Percentiles rank a stretch among this genome's conserved stretches.
These are phyloP conservation scores for Drosophila yooni DNA, from an alignment of 2,888 invertebrate genomes.

Conservation along the genomic window DNA sequence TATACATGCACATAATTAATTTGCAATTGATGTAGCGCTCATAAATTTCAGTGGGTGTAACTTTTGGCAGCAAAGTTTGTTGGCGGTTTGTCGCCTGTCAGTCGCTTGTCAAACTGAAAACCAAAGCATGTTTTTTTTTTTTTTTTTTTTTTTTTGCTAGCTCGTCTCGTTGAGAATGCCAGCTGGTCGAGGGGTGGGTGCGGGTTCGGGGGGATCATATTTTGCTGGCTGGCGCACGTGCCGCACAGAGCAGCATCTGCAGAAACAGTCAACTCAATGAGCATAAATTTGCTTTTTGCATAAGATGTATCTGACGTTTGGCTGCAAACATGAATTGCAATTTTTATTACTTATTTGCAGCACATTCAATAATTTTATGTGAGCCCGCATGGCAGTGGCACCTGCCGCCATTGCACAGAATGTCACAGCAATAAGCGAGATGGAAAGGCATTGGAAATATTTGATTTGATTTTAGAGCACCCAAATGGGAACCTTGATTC, in stretches of 20 bases:
- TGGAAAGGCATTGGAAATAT: slow-evolving; percentile 19
- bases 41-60: slow-evolving; percentile 51
- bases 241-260: slow-evolving; percentile 12
- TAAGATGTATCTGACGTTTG: slow-evolving; percentile 51
- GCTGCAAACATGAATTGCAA: slow-evolving; percentile 63
- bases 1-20: slow-evolving; percentile 61
- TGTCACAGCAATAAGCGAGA: slow-evolving; percentile 1
- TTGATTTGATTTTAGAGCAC: slow-evolving; percentile 59
- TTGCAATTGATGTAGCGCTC: slow-evolving; percentile 61
- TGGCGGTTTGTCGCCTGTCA: slow-evolving; percentile 53
- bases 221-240: slow-evolving; percentile 3
- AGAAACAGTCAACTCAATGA: slow-evolving; percentile 61
- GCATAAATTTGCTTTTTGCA: slow-evolving; percentile 67
- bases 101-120: slow-evolving; percentile 43
- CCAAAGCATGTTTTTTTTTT: slow-evolving; percentile 20
- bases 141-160: slow-evolving; percentile 17
- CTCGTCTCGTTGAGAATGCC: slow-evolving; percentile 4
- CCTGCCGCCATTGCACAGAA: slow-evolving; percentile 12
- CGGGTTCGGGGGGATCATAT: too few relatives aligned
- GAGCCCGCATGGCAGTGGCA: slow-evolving; percentile 62
- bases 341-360: slow-evolving; percentile 61
- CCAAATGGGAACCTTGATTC: slow-evolving; percentile 54
- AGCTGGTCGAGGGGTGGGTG: neutral
- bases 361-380: slow-evolving; percentile 64
- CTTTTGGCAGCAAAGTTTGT: slow-evolving; percentile 26